Evolutionary conservation across 2,113 vertebrate genomes (phyloP).

Genomic region (Sylvilagus bachmani): DNA sequence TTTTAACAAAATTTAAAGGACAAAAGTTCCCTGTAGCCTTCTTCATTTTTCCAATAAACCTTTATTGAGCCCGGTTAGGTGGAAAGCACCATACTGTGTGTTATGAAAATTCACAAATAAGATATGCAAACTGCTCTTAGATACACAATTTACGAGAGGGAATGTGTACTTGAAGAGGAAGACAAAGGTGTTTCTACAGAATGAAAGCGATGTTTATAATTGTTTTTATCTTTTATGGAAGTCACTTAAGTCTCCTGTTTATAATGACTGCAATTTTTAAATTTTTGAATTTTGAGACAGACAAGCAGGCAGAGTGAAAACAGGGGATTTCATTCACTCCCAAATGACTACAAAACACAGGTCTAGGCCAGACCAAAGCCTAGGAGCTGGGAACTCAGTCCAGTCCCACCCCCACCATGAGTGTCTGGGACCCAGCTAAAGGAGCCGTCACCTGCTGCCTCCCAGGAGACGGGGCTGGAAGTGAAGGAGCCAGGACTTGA

Average conservation of each 20-base stretch:
- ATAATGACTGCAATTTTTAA: background rate
- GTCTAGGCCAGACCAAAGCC: no score
- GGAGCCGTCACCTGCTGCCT: no score
- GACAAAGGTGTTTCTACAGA: background rate
- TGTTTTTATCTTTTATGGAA: background rate
- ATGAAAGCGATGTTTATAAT: background rate
- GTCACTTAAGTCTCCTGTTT: background rate
- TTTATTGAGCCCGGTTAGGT: constrained; percentile 73
- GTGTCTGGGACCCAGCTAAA: no score
- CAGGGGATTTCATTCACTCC: no score
- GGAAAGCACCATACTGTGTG: background rate
- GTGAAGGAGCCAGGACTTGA: no score
- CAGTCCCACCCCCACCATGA: no score
- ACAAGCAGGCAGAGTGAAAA: background rate
- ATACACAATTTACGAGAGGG: background rate
- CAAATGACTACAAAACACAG: no score
- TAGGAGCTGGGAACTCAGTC: no score
- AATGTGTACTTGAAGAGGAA: background rate
- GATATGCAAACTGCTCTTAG: background rate
- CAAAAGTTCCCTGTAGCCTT: constrained; percentile 64
- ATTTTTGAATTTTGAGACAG: background rate
- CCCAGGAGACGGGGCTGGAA: no score
- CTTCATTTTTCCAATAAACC: constrained; percentile 66
- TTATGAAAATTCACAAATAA: constrained; percentile 41
- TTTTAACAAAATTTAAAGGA: constrained; percentile 75